Evolutionary conservation across 1,140 invertebrate species (phyloP).

Genomic region (Leguminivora glycinivorella): DNA sequence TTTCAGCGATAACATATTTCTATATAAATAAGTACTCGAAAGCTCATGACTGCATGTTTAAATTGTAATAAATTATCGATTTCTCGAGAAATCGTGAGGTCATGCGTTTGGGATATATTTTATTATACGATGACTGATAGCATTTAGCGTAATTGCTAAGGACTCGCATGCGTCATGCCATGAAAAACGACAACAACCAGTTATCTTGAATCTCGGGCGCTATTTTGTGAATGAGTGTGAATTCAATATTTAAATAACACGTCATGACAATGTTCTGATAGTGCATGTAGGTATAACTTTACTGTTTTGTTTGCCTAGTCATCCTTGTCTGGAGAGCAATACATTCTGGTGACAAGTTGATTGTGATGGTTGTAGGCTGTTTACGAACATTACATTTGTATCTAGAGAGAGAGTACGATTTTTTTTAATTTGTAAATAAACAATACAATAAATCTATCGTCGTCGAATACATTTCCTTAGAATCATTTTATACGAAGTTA

Average conservation of each 20-base stretch:
- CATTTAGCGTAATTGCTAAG: conserved; percentile 1
- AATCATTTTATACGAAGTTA: too few relatives aligned
- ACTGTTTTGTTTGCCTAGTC: neutral
- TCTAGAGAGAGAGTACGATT: too few relatives aligned
- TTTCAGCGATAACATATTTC: conserved; percentile 16
- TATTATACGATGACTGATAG: neutral
- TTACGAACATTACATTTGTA: too few relatives aligned
- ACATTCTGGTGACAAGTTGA: too few relatives aligned
- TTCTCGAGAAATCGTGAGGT: conserved; percentile 19
- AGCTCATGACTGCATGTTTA: conserved; percentile 3
- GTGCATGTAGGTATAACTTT: neutral
- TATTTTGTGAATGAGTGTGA: conserved; percentile 22
- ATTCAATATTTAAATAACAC: neutral
- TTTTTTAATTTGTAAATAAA: too few relatives aligned
- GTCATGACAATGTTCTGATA: neutral
- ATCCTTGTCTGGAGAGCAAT: neutral
- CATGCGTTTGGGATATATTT: conserved; percentile 16
- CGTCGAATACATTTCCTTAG: too few relatives aligned
- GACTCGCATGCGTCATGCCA: conserved; percentile 4
- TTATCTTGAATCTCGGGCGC: neutral
- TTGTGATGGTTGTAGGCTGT: too few relatives aligned
- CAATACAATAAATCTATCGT: too few relatives aligned
- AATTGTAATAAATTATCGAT: neutral
- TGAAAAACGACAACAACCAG: neutral
- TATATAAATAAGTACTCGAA: conserved; percentile 6